Evolutionary conservation across 2,113 vertebrate genomes (phyloP), one percentile per base, ranked within the genome.

Genomic region (Micronycteris hirsuta): DNA sequence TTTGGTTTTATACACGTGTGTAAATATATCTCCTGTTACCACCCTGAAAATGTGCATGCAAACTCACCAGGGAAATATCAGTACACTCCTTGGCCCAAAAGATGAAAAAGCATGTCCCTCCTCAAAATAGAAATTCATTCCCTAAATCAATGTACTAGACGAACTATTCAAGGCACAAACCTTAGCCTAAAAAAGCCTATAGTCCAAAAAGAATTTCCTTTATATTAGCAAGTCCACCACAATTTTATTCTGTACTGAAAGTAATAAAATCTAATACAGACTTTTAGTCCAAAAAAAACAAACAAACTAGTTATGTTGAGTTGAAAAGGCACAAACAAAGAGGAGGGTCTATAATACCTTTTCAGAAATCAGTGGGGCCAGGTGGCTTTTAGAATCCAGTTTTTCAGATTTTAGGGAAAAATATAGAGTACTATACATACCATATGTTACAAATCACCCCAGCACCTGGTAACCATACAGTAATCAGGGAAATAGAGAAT

Each of bases 351-450:
- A 26, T 33, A 90, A 76, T 45, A 61, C 5, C 31, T 95, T 97
- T 91, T 71, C 33, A 38, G 67, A 93, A 93, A 92, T 74, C 63
- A 56, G 54, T 22, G 13, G 15, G 8, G 7, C 33, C 49, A 71
- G 43, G 19, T 71, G 3, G 4, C 13, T 82, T 89, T 95, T 61
- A 73, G 15, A 93, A 93, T 73, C 86, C 20, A 61, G 8, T 65
- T 92, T 95, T 96, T 82, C 78, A 82, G 26, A 54, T 61, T 97
- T 96, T 91, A 91, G 65, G 76, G 80, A 86, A 43, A 93, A 86
- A 93, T 47, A 85, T 0, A 81, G 17, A 82, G 26, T 33, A 28
- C 24, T 73, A 47, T 31, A 96, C 28, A 86, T 65, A 81, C 14
- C 16, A 9, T n/a, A 65, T 65, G 24, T 45, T 70, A 93, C 36